Conservation (phyloP, 2,888 invertebrate species). For the Keiferia lycopersicella region DNA sequence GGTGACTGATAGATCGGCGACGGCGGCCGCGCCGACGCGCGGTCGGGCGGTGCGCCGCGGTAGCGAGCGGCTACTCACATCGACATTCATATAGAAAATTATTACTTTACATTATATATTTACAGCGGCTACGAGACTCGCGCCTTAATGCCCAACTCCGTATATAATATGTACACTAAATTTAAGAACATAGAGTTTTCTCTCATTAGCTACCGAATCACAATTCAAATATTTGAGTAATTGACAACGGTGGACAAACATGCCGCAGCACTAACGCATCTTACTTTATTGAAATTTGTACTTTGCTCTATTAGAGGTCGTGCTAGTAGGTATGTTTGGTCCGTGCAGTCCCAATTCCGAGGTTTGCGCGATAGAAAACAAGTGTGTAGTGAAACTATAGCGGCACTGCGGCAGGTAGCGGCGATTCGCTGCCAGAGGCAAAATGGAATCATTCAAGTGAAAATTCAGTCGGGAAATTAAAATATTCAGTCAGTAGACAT, state of each 20-base stretch:
- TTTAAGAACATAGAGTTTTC: conserved; percentile 79
- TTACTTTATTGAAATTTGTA: conserved; percentile 78
- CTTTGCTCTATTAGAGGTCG: conserved; percentile 73
- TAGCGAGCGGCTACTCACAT: conserved; percentile 43
- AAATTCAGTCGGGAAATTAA: conserved; percentile 27
- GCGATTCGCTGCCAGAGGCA: conserved; percentile 24
- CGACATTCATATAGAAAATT: conserved; percentile 70
- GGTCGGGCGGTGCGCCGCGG: conserved; percentile 28
- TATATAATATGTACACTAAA: conserved; percentile 79
- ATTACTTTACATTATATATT: conserved; percentile 78
- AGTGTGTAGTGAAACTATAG: conserved; percentile 15
- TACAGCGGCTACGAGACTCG: conserved; percentile 71
- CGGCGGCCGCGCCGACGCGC: conserved; percentile 33
- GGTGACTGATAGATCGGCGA: conserved; percentile 15
- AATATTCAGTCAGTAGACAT: conserved; percentile 28
- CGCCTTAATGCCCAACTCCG: conserved; percentile 79
- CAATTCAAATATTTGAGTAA: conserved; percentile 80
- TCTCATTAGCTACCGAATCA: conserved; percentile 82
- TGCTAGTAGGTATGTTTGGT: conserved; percentile 77
- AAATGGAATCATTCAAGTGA: conserved; percentile 25
- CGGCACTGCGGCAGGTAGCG: conserved; percentile 1
- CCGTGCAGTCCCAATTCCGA: conserved; percentile 68
- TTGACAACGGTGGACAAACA: conserved; percentile 81
- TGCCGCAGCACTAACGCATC: conserved; percentile 76
- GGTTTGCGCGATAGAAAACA: conserved; percentile 36